Conservation (phyloP, 2,888 invertebrate species). For the Scotopteryx bipunctaria region DNA sequence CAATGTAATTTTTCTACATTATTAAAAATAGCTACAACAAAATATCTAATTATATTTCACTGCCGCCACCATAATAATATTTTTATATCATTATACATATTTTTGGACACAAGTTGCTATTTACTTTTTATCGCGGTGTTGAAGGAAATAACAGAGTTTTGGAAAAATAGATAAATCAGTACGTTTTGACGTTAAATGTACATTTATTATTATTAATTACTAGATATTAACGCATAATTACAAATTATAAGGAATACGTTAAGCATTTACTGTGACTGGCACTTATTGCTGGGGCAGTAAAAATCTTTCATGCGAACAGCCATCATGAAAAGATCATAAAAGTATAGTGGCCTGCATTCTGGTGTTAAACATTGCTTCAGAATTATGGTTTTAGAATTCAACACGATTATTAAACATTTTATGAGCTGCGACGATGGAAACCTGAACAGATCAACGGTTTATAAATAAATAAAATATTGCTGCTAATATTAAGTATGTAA, state of each 20-base stretch:
- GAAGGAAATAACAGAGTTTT: not conserved
- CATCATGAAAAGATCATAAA: constrained; percentile 47
- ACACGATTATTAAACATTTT: constrained; percentile 25
- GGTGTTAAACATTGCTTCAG: constrained; percentile 24
- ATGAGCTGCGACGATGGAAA: constrained; percentile 42
- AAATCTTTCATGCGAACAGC: constrained; percentile 59
- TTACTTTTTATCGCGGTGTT: not conserved
- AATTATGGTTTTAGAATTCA: constrained; percentile 18
- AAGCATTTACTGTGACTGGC: constrained; percentile 39
- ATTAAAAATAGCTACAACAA: too few species aligned
- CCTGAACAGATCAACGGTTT: constrained; percentile 40
- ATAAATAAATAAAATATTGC: constrained; percentile 6
- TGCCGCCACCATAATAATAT: too few species aligned
- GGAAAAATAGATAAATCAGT: not conserved
- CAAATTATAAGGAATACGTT: constrained; percentile 25
- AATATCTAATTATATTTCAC: too few species aligned
- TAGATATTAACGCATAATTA: constrained; percentile 4
- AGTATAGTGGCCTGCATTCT: constrained; percentile 14
- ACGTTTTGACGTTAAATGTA: not conserved
- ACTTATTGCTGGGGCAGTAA: constrained; percentile 51
- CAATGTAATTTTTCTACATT: too few species aligned
- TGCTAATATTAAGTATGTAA: too few species aligned
- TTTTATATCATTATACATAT: too few species aligned
- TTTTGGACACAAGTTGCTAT: not conserved
- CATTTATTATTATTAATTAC: not conserved